Conservation (phyloP, 2,888 invertebrate species). For the Brenthis daphne region DNA sequence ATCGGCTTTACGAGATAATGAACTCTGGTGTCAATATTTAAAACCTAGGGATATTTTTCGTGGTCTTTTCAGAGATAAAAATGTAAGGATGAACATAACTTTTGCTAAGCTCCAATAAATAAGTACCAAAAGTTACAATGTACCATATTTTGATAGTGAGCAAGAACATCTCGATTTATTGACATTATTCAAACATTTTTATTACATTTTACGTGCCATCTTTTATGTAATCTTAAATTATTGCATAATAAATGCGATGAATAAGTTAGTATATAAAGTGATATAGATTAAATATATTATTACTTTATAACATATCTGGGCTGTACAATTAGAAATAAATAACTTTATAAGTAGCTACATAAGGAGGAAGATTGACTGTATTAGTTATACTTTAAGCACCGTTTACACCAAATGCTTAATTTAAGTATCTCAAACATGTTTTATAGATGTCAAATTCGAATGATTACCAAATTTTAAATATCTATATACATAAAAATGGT, state of each 20-base stretch:
- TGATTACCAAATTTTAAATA: too few relatives aligned
- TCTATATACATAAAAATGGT: too few relatives aligned
- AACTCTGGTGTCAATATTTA: constrained; percentile 25
- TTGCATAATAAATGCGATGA: not conserved
- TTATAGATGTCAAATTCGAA: too few relatives aligned
- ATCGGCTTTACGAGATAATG: constrained; percentile 6
- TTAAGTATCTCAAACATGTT: not conserved
- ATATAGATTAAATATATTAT: not conserved
- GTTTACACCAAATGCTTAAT: too few relatives aligned
- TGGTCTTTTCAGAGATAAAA: not conserved
- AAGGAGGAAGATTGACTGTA: too few relatives aligned
- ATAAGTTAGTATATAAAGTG: not conserved
- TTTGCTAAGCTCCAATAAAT: constrained; percentile 1
- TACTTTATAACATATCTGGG: too few relatives aligned
- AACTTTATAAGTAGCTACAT: too few relatives aligned
- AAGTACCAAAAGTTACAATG: not conserved
- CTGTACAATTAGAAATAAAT: too few relatives aligned
- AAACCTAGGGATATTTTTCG: constrained; percentile 4
- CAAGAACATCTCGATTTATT: constrained; percentile 1
- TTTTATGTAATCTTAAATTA: constrained; percentile 1
- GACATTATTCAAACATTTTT: not conserved
- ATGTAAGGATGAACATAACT: not conserved
- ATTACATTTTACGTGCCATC: constrained; percentile 1
- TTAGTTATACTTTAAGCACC: too few relatives aligned
- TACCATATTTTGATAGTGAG: not conserved